These are phyloP conservation scores for Laticauda colubrina DNA, from an alignment of 2,113 vertebrate genomes.

Conservation along the genomic window DNA sequence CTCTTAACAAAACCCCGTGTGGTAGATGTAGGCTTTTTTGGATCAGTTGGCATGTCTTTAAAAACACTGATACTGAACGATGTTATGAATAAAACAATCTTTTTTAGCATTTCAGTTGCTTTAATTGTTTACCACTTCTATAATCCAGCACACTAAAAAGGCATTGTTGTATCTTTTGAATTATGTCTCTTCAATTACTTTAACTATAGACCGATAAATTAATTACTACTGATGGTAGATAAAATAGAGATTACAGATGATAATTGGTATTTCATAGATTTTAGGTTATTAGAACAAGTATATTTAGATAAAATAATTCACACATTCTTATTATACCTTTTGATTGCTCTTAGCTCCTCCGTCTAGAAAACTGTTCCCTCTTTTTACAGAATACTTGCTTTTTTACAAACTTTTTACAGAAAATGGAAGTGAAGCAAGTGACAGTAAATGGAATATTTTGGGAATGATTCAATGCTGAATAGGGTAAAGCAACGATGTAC, in stretches of 20 bases:
- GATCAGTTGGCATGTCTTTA: background rate
- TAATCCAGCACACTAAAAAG: background rate
- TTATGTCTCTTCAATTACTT: background rate
- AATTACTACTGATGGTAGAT: background rate
- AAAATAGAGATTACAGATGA: background rate
- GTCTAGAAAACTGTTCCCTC: background rate
- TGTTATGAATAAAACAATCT: background rate
- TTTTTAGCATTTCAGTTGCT: background rate
- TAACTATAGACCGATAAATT: background rate
- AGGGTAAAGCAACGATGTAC: no score
- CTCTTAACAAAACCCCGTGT: background rate
- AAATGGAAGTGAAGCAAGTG: background rate
- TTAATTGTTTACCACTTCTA: background rate
- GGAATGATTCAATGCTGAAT: no score
- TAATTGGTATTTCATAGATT: background rate
- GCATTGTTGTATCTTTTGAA: background rate
- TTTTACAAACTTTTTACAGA: background rate
- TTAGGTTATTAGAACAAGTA: background rate
- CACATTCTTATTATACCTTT: background rate
- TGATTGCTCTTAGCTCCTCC: background rate
- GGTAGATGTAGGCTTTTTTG: background rate
- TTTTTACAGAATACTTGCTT: background rate
- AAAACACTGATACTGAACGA: background rate
- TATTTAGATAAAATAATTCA: background rate
- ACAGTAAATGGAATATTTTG: background rate